phyloP scores from a whole-genome alignment of 1,140 invertebrate genomes.

The Aphelenchoides fujianensis region DNA sequence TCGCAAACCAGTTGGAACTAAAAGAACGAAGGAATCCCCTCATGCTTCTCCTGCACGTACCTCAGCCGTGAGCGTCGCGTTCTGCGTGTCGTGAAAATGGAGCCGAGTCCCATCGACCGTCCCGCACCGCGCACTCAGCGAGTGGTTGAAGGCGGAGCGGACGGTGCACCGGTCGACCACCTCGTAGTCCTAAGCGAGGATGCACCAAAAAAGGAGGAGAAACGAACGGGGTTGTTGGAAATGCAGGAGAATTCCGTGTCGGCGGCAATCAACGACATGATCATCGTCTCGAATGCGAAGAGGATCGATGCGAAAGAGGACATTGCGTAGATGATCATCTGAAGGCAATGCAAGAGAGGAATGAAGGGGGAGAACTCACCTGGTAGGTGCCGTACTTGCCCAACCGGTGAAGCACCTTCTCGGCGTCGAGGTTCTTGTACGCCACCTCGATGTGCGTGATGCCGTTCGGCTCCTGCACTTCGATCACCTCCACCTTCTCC shows the following conservation, averaged over 20 bases:
- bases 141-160: not conserved
- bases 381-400: conserved; percentile 51
- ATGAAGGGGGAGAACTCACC: conserved; percentile 32
- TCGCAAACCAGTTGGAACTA: conserved; percentile 41
- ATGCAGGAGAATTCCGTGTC: conserved; percentile 17
- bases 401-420: conserved; percentile 42
- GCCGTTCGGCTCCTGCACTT: not conserved
- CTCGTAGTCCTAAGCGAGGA: conserved; percentile 20
- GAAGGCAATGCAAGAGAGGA: too few species aligned
- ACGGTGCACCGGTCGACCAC: conserved; percentile 39
- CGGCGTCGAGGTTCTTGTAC: conserved; percentile 44
- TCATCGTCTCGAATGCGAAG: conserved; percentile 49
- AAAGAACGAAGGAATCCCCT: not conserved
- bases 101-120: conserved; percentile 16
- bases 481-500: too few species aligned
- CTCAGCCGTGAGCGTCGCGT: conserved; percentile 20
- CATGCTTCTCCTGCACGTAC: not conserved
- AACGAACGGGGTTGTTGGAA: conserved; percentile 19
- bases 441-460: not conserved
- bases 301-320: conserved; percentile 37
- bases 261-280: conserved; percentile 39
- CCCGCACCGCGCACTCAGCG: conserved; percentile 23
- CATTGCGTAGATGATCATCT: conserved; percentile 52
- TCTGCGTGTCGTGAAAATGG: conserved; percentile 25
- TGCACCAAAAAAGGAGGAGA: not conserved